phyloP scores from a whole-genome alignment of 2,797 vertebrate species.

The Hirundo rustica region DNA sequence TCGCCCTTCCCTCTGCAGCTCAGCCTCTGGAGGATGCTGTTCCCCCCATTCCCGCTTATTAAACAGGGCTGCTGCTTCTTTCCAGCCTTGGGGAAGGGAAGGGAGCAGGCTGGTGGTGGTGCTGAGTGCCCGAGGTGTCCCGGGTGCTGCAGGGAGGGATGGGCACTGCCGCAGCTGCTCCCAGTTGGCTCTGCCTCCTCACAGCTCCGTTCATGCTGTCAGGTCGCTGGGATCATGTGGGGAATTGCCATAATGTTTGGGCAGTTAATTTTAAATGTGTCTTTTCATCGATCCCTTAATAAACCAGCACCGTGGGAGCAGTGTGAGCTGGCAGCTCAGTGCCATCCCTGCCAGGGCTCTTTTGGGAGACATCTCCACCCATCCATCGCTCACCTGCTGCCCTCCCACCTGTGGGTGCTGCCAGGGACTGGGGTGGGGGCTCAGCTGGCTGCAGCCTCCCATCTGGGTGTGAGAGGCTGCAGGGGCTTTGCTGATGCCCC shows the following conservation, averaged over 20 bases:
- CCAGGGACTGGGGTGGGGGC: neutral
- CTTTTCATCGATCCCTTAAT: slow-evolving; percentile 59
- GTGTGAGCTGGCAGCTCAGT: slow-evolving; percentile 46
- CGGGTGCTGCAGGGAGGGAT: fast-evolving
- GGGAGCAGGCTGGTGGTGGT: neutral
- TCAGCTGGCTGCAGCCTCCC: neutral
- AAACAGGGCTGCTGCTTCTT: neutral
- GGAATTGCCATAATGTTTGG: slow-evolving; percentile 71
- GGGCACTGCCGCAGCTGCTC: neutral
- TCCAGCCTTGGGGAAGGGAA: neutral
- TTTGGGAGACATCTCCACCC: neutral
- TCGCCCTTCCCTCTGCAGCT: neutral
- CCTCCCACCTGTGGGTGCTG: neutral
- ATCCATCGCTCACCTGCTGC: neutral
- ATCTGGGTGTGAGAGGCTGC: neutral
- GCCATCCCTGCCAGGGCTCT: neutral
- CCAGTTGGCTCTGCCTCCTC: neutral
- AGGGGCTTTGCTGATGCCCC: neutral
- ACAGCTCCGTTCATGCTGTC: slow-evolving; percentile 36
- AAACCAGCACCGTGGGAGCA: neutral
- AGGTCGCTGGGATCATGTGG: slow-evolving; percentile 43
- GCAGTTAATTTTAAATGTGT: slow-evolving; percentile 77
- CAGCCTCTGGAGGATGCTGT: neutral
- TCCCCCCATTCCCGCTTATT: fast-evolving
- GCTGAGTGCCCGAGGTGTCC: neutral